Percentiles rank a stretch among this genome's conserved stretches.
These are phyloP conservation scores for Drosophila basisetae DNA, from an alignment of 2,888 invertebrate genomes.

Conservation along the genomic window DNA sequence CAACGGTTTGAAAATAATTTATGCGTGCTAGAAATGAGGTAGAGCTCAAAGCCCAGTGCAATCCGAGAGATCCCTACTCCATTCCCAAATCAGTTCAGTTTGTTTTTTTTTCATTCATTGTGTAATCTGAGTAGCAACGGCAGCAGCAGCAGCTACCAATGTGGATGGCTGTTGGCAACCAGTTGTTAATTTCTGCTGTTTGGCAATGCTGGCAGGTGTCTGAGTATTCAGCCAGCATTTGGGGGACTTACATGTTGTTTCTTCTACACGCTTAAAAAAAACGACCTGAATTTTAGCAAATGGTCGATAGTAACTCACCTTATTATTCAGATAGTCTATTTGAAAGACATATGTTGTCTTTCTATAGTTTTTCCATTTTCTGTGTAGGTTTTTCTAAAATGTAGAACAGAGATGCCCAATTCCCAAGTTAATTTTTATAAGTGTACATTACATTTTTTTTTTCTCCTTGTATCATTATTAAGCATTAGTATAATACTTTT, in stretches of 20 bases:
- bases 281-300: background rate
- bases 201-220: constrained; percentile 64
- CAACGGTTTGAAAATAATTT: constrained; percentile 41
- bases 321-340: background rate
- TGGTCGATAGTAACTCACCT: background rate
- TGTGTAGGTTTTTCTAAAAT: background rate
- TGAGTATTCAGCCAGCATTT: constrained; percentile 30
- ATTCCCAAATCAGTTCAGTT: constrained; percentile 7
- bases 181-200: constrained; percentile 69
- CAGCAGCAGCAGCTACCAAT: constrained; percentile 22
- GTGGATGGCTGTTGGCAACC: constrained; percentile 56
- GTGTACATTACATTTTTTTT: background rate
- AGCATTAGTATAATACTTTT: background rate
- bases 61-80: constrained; percentile 12
- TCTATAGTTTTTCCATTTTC: background rate
- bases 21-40: constrained; percentile 52
- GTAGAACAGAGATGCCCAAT: background rate
- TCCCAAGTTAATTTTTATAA: no score
- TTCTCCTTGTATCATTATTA: background rate
- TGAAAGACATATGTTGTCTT: background rate
- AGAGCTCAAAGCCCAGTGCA: background rate
- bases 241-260: constrained; percentile 4
- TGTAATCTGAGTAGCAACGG: constrained; percentile 50
- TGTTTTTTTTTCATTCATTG: constrained; percentile 54
- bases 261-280: background rate